Percentiles rank a stretch among this genome's conserved stretches.
phyloP scores from a whole-genome alignment of 2,797 vertebrate species.

The Gymnopithys bicolor region DNA sequence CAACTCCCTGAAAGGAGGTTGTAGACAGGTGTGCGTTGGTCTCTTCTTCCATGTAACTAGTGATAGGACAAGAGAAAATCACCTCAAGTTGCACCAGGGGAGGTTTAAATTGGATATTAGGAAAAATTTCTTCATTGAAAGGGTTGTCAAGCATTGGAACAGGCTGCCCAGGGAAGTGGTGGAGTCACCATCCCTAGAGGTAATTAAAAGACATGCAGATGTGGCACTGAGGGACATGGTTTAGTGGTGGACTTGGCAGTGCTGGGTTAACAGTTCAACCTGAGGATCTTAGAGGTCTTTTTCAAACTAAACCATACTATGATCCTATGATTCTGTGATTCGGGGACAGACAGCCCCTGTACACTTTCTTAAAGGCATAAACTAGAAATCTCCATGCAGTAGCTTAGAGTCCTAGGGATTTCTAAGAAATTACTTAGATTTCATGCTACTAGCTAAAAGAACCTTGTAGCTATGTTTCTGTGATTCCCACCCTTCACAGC shows the following conservation, averaged over 20 bases:
- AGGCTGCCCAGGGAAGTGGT: neutral
- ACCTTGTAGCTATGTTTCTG: neutral
- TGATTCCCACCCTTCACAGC: neutral
- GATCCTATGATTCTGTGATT: neutral
- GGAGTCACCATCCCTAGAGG: neutral
- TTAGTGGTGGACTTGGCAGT: neutral
- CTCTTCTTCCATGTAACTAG: neutral
- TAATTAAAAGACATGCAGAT: neutral
- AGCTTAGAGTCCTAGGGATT: neutral
- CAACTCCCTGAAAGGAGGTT: neutral
- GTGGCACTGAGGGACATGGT: neutral
- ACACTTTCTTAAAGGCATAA: neutral
- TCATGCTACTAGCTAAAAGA: neutral
- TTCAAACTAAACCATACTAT: neutral
- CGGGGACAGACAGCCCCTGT: neutral
- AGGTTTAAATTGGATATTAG: neutral
- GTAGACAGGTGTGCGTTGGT: neutral
- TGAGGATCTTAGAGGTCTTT: neutral
- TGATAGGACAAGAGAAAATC: neutral
- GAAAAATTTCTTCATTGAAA: neutral
- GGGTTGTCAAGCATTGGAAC: neutral
- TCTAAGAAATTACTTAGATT: neutral
- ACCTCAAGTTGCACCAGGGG: neutral
- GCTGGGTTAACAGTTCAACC: neutral
- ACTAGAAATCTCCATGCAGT: neutral